Evolutionary conservation across 2,888 invertebrate genomes (phyloP), one percentile per base, ranked within the genome.

Genomic region (Cristatella mucedo): DNA sequence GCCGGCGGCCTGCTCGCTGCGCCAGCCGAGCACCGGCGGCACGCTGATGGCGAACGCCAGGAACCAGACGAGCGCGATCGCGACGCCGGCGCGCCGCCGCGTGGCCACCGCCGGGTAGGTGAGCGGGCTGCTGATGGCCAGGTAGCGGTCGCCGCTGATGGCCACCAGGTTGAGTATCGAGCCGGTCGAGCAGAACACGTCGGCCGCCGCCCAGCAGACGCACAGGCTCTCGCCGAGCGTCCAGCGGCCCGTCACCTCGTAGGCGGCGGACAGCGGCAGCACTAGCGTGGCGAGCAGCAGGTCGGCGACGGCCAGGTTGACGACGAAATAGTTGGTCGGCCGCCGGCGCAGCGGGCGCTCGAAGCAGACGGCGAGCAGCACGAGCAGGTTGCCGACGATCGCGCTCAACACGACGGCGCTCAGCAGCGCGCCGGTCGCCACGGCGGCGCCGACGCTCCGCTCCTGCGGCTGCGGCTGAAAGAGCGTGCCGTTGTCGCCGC

Each of bases 11-110:
- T 36, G 36, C 24, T 22, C 24, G 15, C 26, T 36, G 6, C 36
- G 13, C 36, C 36, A 36, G 7, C 36, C 36, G 4, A 36, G 36
- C 19, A 36, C 21, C 21, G 36, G 36, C 3, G 36, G 36, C 16
- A 36, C 26, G 36, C 24, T 26, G 4, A 36, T 36, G 24, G 36
- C 26, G 4, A 36, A 29, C 6, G 36, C 22, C 4, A 22, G 22
- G 18, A 36, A 36, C 24, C 26, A 36, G 6, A 36, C 26, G 13
- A 36, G 24, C n/a, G 16, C 7, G 5, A 36, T 19, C 4, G 26
- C 19, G 4, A 36, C 4, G 4, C 16, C 24, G 5, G 26, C 36
- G 13, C 36, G 22, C 15, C 26, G 22, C 19, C 36, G 24, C n/a
- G 7, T 36, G 6, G 26, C 18, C 36, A 36, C 26, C 15, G 15